These are phyloP conservation scores for Salvelinus namaycush DNA, from an alignment of 2,113 vertebrate genomes.

Conservation along the genomic window DNA sequence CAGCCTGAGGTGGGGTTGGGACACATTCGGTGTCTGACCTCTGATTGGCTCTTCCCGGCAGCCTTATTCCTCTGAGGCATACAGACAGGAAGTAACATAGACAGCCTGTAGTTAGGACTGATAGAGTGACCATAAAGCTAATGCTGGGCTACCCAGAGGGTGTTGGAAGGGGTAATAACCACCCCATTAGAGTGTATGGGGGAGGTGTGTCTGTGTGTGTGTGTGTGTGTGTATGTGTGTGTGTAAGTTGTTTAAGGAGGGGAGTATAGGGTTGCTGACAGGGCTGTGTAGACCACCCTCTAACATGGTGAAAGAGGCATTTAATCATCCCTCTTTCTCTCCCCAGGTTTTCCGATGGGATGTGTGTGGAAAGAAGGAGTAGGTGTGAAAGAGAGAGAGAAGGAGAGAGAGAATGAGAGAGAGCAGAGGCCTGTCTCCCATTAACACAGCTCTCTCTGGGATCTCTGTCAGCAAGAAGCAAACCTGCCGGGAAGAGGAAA, in stretches of 20 bases:
- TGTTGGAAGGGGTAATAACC: not conserved
- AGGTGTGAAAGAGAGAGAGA: slow-evolving; percentile 21
- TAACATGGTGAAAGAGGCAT: slow-evolving; percentile 23
- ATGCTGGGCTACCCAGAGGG: not conserved
- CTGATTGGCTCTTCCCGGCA: not conserved
- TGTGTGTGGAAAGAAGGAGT: slow-evolving; percentile 10
- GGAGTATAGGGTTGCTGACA: slow-evolving; percentile 5
- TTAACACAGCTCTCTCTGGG: slow-evolving; percentile 57
- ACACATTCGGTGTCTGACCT: not conserved
- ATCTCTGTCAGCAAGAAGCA: slow-evolving; percentile 59
- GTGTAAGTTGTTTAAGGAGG: not conserved
- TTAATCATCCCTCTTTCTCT: slow-evolving; percentile 30
- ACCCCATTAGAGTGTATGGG: not conserved
- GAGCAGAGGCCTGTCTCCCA: slow-evolving; percentile 43
- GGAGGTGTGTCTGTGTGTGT: not conserved
- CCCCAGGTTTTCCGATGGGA: slow-evolving; percentile 33
- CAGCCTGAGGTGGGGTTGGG: not conserved
- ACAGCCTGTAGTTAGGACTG: not conserved
- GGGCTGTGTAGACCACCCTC: slow-evolving; percentile 33
- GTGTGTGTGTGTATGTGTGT: slow-evolving; percentile 2
- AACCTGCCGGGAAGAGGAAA: slow-evolving; percentile 38
- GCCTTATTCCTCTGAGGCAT: not conserved
- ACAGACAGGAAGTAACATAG: slow-evolving; percentile 3
- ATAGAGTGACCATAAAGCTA: slow-evolving; percentile 15
- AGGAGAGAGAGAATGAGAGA: slow-evolving; percentile 5